A percentile compares a stretch with the other conserved stretches of the same genome.
These are phyloP conservation scores for Monochamus alternatus DNA, from an alignment of 2,888 invertebrate genomes.

Conservation along the genomic window DNA sequence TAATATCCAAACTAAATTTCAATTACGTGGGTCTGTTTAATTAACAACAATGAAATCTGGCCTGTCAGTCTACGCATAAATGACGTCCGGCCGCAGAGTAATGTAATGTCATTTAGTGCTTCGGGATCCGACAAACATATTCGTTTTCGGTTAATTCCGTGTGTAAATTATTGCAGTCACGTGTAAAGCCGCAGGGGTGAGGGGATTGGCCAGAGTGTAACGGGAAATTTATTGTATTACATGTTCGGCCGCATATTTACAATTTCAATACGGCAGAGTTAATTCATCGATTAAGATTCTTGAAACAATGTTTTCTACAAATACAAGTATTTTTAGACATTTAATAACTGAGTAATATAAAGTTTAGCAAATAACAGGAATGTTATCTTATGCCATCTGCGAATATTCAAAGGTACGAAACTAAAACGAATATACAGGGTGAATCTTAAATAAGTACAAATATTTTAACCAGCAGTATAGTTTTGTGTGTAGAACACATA, in stretches of 20 bases:
- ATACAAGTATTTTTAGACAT: not conserved
- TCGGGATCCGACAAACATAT: not conserved
- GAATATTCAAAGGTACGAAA: too few relatives aligned
- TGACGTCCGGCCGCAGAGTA: not conserved
- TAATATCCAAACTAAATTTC: not conserved
- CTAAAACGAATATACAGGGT: too few relatives aligned
- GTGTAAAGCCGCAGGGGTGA: not conserved
- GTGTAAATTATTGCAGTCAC: not conserved
- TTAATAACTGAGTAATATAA: too few relatives aligned
- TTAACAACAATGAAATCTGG: slow-evolving; percentile 2
- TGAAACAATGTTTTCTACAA: not conserved
- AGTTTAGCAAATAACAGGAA: too few relatives aligned
- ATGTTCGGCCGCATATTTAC: not conserved
- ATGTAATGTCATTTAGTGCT: not conserved
- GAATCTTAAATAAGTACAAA: too few relatives aligned
- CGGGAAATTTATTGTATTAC: not conserved
- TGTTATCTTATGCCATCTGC: too few relatives aligned
- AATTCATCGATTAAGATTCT: too few relatives aligned
- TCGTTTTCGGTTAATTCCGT: not conserved
- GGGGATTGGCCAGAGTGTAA: not conserved
- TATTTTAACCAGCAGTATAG: too few relatives aligned
- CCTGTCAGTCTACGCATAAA: not conserved
- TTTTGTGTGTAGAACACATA: too few relatives aligned
- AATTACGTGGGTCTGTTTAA: slow-evolving; percentile 3
- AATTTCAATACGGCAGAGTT: not conserved